Conservation (phyloP, 2,797 vertebrate genomes). For the Tokudaia muenninki region DNA sequence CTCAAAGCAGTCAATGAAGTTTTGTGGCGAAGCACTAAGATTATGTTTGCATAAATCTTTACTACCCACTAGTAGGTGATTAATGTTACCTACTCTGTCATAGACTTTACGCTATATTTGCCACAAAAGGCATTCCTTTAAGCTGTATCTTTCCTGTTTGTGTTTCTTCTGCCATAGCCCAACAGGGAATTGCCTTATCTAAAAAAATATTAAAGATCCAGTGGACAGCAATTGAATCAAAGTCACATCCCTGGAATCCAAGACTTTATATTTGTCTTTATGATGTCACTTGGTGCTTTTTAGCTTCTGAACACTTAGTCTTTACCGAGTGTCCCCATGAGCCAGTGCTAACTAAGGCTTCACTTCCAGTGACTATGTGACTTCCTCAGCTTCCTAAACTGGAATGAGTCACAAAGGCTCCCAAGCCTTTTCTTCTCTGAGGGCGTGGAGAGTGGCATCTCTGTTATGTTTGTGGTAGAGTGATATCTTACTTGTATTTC, state of each 20-base stretch:
- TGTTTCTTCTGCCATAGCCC: background rate
- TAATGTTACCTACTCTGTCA: background rate
- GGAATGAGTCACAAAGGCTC: background rate
- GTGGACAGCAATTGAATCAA: background rate
- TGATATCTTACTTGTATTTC: conserved; percentile 65
- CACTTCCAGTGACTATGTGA: background rate
- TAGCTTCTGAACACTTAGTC: background rate
- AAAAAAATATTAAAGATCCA: background rate
- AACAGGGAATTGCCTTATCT: background rate
- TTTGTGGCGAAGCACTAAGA: background rate
- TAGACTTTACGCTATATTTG: background rate
- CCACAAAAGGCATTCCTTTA: background rate
- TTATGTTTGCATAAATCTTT: background rate
- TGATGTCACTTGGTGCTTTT: background rate
- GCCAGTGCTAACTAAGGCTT: background rate
- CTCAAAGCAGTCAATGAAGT: background rate
- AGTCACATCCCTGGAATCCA: background rate
- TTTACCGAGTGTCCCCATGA: background rate
- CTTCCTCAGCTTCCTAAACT: background rate
- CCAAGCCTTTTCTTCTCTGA: conserved; percentile 21
- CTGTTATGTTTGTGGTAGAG: conserved; percentile 48
- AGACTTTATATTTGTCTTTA: background rate
- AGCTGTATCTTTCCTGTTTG: background rate
- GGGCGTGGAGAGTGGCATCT: background rate
- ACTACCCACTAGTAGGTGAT: background rate